Conservation (phyloP, 2,113 vertebrate species). For the Pelecanus crispus region DNA sequence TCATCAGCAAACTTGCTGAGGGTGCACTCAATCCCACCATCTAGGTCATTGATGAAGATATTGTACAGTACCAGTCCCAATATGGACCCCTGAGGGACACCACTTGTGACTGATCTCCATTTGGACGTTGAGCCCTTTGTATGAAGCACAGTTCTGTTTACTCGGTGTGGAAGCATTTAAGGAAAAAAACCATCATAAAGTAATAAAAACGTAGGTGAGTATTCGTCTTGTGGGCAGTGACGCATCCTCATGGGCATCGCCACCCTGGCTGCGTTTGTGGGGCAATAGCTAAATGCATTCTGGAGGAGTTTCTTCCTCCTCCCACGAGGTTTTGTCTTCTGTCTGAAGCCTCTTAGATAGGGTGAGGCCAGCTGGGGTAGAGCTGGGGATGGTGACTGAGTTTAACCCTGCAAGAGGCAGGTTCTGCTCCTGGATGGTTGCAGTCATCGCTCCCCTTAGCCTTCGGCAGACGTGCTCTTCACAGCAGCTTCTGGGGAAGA, state of each 20-base stretch:
- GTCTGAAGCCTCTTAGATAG: background rate
- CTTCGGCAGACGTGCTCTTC: background rate
- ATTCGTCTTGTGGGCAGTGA: background rate
- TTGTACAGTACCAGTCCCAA: too few relatives aligned
- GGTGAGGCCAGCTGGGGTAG: background rate
- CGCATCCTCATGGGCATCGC: background rate
- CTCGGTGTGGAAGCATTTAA: background rate
- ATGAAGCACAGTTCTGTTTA: background rate
- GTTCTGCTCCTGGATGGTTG: background rate
- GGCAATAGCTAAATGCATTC: background rate
- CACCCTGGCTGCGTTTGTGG: background rate
- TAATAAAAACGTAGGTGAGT: background rate
- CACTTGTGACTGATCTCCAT: background rate
- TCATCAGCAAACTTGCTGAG: too few relatives aligned
- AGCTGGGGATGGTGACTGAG: background rate
- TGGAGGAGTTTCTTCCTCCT: background rate
- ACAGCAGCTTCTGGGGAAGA: background rate
- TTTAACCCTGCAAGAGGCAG: background rate
- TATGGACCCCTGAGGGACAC: background rate
- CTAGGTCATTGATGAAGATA: background rate
- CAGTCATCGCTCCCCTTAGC: background rate
- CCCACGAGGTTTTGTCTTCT: background rate
- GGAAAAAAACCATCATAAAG: background rate
- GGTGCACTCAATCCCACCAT: background rate
- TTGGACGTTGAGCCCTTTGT: background rate